Conservation (phyloP, 1,140 invertebrate genomes). For the Drusus annulatus region DNA sequence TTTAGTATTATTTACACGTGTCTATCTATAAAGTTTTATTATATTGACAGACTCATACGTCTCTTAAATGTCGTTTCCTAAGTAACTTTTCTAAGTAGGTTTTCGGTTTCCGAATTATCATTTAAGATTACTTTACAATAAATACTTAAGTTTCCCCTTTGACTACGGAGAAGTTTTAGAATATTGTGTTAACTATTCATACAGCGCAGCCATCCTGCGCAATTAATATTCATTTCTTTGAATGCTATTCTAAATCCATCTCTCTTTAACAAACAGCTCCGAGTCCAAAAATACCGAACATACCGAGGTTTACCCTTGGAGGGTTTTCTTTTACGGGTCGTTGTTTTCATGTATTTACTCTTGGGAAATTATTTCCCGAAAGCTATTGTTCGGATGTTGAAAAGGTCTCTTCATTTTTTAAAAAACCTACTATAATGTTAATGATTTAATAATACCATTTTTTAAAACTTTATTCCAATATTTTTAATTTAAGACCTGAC, state of each 20-base stretch:
- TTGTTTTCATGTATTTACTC: too few species aligned
- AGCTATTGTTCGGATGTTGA: too few species aligned
- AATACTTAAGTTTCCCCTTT: constrained; percentile 55
- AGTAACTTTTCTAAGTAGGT: constrained; percentile 39
- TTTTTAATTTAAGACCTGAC: too few species aligned
- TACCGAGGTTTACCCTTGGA: too few species aligned
- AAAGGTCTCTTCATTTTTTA: too few species aligned
- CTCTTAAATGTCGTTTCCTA: constrained; percentile 42
- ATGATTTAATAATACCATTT: too few species aligned
- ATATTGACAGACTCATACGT: constrained; percentile 33
- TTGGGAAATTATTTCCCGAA: too few species aligned
- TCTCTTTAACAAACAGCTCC: constrained; percentile 62
- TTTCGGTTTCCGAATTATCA: constrained; percentile 26
- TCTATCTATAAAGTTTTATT: constrained; percentile 48
- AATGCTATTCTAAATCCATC: constrained; percentile 71
- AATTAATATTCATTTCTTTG: constrained; percentile 62
- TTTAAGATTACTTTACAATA: constrained; percentile 35
- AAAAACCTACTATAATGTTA: too few species aligned
- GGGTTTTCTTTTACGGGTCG: too few species aligned
- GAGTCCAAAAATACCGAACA: background rate
- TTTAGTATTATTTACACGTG: constrained; percentile 49
- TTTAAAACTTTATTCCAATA: too few species aligned
- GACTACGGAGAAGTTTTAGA: constrained; percentile 57
- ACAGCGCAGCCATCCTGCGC: constrained; percentile 49
- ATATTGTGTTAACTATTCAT: constrained; percentile 50